Evolutionary conservation across 2,888 invertebrate genomes (phyloP), one percentile per base, ranked within the genome.

Genomic region (Dolichopus griseipennis): DNA sequence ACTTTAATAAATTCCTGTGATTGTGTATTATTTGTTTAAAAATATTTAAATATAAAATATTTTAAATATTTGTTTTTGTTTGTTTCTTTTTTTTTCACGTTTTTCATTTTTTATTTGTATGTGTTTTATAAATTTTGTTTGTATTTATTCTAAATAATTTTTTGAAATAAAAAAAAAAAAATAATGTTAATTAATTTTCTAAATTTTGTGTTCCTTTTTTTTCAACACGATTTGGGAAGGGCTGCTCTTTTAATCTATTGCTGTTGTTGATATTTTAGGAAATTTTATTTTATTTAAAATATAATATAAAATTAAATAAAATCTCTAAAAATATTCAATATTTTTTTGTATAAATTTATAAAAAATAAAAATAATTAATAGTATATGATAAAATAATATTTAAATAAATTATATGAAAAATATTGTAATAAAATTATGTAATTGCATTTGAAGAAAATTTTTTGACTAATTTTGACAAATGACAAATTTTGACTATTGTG

Each of bases 161-260:
- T 27, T 27, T 41, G 15, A 12, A 52, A 52, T 2, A 52, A 52
- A n/a, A 52, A 52, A 52, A 52, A 52, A 52, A 37, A 4, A 12
- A 52, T 52, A 52, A 12, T 41, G 15, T 12, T 41, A 41, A 41
- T 41, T 41, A 12, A 41, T 5, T 41, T 12, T 15, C 2, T 41
- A 5, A 12, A 41, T 41, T 41, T 2, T 41, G 41, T 41, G 3
- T 52, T 52, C 18, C 18, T 52, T 18, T 52, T 12, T 52, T 52
- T 52, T 15, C 15, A 52, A 52, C 52, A 52, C 52, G 18, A 52
- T 52, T 52, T 52, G 52, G 52, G 52, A 52, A 52, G 52, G 52
- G 52, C 52, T 52, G 52, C 52, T 52, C 52, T 52, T 52, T 52
- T 52, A 52, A 52, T 52, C 52, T 52, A 52, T 52, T 52, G 52